Percentiles rank a stretch among this genome's conserved stretches.
phyloP scores from a whole-genome alignment of 2,797 vertebrate genomes.

The Microctenopoma lineatum region DNA sequence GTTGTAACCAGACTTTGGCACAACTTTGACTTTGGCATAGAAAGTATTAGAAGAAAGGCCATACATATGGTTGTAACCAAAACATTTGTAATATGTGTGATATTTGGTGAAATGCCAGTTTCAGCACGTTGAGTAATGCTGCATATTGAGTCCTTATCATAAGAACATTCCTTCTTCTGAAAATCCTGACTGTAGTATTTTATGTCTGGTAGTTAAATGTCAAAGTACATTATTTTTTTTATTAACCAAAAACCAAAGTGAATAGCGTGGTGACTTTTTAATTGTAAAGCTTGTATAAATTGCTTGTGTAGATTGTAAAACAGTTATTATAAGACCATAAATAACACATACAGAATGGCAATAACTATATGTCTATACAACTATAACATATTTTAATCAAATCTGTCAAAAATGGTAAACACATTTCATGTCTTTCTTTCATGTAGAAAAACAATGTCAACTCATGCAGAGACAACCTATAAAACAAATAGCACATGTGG shows the following conservation, averaged over 20 bases:
- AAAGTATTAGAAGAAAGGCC: conserved; percentile 6
- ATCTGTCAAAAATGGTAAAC: not conserved
- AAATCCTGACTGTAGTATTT: not conserved
- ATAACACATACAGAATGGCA: not conserved
- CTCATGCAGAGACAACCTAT: conserved; percentile 6
- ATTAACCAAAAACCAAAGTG: conserved; percentile 25
- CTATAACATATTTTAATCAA: not conserved
- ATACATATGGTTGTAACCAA: not conserved
- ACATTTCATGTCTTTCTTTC: conserved; percentile 17
- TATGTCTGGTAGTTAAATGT: not conserved
- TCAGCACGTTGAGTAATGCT: not conserved
- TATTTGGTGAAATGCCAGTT: not conserved
- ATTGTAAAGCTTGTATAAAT: too few species aligned
- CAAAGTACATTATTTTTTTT: not conserved
- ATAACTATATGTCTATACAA: not conserved
- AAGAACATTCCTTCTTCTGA: not conserved
- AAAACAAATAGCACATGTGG: conserved; percentile 22
- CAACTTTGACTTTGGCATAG: conserved; percentile 5
- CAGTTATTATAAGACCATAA: not conserved
- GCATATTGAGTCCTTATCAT: conserved; percentile 1
- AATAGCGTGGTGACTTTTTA: not conserved
- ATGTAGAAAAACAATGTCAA: conserved; percentile 20
- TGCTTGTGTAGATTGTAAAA: not conserved
- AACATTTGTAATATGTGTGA: not conserved
- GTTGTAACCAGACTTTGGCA: conserved; percentile 42